Percentiles rank a stretch among this genome's conserved stretches.
These are phyloP conservation scores for Drosophila prostipennis DNA, from an alignment of 2,888 invertebrate species.

Conservation along the genomic window DNA sequence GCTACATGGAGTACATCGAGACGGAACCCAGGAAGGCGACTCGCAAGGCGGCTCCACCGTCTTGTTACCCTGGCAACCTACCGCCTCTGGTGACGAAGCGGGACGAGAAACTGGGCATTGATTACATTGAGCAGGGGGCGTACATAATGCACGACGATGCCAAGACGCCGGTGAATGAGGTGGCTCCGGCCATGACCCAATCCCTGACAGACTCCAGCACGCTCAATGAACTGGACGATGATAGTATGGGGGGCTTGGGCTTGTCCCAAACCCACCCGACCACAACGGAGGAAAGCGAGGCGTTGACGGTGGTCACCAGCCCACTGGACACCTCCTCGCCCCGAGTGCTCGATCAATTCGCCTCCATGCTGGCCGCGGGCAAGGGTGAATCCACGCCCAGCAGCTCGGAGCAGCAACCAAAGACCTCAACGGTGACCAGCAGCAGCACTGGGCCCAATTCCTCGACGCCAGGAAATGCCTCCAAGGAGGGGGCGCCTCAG, in stretches of 20 bases:
- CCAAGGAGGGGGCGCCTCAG: slow-evolving; percentile 49
- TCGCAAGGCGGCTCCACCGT: slow-evolving; percentile 9
- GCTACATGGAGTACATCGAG: slow-evolving; percentile 88
- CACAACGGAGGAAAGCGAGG: slow-evolving; percentile 87
- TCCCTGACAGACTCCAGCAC: slow-evolving; percentile 80
- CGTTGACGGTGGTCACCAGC: slow-evolving; percentile 86
- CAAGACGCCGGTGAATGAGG: slow-evolving; percentile 85
- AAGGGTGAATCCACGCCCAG: slow-evolving; percentile 78
- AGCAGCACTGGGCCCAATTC: slow-evolving; percentile 52
- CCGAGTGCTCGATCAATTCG: slow-evolving; percentile 71
- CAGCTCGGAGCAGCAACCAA: slow-evolving; percentile 82
- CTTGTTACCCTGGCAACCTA: slow-evolving; percentile 2
- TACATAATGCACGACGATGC: slow-evolving; percentile 82
- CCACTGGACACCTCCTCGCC: slow-evolving; percentile 84
- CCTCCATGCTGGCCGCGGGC: slow-evolving; percentile 48
- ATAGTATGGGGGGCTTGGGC: slow-evolving; percentile 85
- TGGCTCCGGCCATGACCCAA: slow-evolving; percentile 72
- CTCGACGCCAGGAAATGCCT: slow-evolving; percentile 42
- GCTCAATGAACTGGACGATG: slow-evolving; percentile 86
- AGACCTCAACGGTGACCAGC: slow-evolving; percentile 76
- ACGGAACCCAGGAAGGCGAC: slow-evolving; percentile 47
- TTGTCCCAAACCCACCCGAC: slow-evolving; percentile 83
- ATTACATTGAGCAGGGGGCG: slow-evolving; percentile 86
- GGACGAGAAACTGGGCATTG: slow-evolving; percentile 85
- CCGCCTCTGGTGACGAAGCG: slow-evolving; percentile 67